Base-by-base conservation (phyloP, 2,797 vertebrate species). In the Hypotaenidia philippensis region DNA sequence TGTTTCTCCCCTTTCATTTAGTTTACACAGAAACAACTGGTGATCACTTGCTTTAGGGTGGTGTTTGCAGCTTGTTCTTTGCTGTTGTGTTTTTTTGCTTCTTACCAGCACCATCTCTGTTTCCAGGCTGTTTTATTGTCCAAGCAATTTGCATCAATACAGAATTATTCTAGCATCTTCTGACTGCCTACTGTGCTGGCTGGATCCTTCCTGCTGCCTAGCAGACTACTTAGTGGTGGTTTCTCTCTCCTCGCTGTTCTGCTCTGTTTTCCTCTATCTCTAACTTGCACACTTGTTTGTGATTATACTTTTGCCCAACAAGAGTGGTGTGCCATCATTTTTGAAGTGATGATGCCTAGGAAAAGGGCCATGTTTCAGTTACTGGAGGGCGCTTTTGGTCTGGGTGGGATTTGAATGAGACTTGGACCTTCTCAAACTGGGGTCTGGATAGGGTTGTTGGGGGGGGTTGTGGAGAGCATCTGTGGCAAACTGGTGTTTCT, bases 311-410 rank as follows among this genome's bases (percentile, higher is more conserved):
- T 50, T 45, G 34, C 18, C 49, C 32, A 16, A 41, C 12, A 55
- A 41, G 40, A 26, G 15, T 11, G 17, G 14, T 0, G 0, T 15
- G 16, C n/a, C 9, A 10, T 66, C 20, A 74, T 27, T 52, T n/a
- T n/a, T 74, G 53, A 82, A 21, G 52, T 34, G 41, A 31, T 74
- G 85, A 59, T 20, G 27, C 23, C 22, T 63, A n/a, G 74, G 53
- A 44, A 52, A 40, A 56, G 15, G 44, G 36, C 52, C 15, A 8
- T 2, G 2, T 8, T 34, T 49, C 2, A 4, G 6, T n/a, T 6
- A 2, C 2, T 22, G 52, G 19, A 68, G 17, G 34, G 19, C 1
- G 15, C 16, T 69, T 84, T 34, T 34, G 52, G 18, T 4, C 19
- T 27, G 26, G 5, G 3, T 3, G 1, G 20, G 38, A 16, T 75